phyloP scores from a whole-genome alignment of 2,888 invertebrate genomes.

The Nasonovia ribisnigri region DNA sequence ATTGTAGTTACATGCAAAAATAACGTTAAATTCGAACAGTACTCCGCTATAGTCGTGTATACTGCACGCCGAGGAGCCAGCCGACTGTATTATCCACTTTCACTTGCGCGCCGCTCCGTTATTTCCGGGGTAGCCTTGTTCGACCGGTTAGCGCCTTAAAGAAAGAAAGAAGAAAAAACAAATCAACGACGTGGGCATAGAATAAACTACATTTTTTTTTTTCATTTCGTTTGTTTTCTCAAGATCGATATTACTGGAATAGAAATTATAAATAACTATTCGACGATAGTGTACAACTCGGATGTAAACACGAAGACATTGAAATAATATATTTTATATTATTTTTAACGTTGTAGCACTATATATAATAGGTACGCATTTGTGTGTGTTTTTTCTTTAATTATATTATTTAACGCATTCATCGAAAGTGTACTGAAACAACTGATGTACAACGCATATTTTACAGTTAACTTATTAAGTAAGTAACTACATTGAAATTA shows the following conservation, averaged over 20 bases:
- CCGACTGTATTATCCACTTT: constrained; percentile 55
- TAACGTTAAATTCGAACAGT: constrained; percentile 40
- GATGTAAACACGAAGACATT: background rate
- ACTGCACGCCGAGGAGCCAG: constrained; percentile 24
- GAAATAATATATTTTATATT: background rate
- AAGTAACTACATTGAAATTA: too few species aligned
- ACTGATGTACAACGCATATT: background rate
- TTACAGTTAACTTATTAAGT: too few species aligned
- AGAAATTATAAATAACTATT: constrained; percentile 47
- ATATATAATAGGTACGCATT: background rate
- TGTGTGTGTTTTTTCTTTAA: background rate
- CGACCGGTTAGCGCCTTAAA: constrained; percentile 58
- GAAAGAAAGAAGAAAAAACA: constrained; percentile 17
- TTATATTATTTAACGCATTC: background rate
- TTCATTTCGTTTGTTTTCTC: constrained; percentile 36
- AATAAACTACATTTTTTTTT: constrained; percentile 1
- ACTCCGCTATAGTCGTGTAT: background rate
- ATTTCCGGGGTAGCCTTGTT: constrained; percentile 63
- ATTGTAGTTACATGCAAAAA: background rate
- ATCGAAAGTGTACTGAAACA: background rate
- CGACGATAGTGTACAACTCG: background rate
- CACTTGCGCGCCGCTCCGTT: constrained; percentile 56
- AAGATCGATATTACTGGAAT: constrained; percentile 1
- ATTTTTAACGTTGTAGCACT: background rate
- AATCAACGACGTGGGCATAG: constrained; percentile 40